Evolutionary conservation across 2,113 vertebrate genomes (phyloP), one percentile per base, ranked within the genome.

Genomic region (Dicaeum eximium): DNA sequence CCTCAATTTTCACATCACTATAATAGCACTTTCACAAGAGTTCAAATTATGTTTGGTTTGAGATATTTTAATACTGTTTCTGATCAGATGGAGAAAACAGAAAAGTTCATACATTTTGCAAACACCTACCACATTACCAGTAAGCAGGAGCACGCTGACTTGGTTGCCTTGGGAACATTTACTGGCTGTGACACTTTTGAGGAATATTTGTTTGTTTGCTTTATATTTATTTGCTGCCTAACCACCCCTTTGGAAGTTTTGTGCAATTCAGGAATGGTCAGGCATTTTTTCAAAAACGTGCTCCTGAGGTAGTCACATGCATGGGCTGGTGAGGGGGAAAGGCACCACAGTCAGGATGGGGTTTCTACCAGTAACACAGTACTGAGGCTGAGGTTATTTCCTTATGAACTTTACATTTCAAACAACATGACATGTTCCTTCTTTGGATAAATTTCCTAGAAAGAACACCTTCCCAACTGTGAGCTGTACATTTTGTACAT

Each of bases 141-240:
- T 64, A 56, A 79, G 56, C 31, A 86, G 38, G 7, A 79, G 27
- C 21, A 38, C 31, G 33, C 25, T 44, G 65, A 35, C 25, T 92
- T 58, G 3, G 81, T 96, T 96, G 75, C 87, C 91, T 92, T 86
- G 92, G 88, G 80, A 96, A 95, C 79, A 22, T 73, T 87, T 69
- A 94, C 4, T 2, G 65, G n/a, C 54, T 77, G 54, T 48, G 24
- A 90, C 1, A 2, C 31, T 92, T 92, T 88, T 47, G 58, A 88
- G 53, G 44, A 44, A 80, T 65, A 65, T 83, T 73, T 75, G 47
- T 64, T 94, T 66, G 50, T 3, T 82, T 93, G 25, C 11, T 91
- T 54, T 65, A 24, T 47, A 24, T 51, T 86, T 73, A 81, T 86
- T 86, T 92, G 31, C 31, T 61, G 53, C 48, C 28, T 89, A 74